Evolutionary conservation across 1,140 invertebrate species (phyloP), one percentile per base, ranked within the genome.

Genomic region (Diabrotica undecimpunctata): DNA sequence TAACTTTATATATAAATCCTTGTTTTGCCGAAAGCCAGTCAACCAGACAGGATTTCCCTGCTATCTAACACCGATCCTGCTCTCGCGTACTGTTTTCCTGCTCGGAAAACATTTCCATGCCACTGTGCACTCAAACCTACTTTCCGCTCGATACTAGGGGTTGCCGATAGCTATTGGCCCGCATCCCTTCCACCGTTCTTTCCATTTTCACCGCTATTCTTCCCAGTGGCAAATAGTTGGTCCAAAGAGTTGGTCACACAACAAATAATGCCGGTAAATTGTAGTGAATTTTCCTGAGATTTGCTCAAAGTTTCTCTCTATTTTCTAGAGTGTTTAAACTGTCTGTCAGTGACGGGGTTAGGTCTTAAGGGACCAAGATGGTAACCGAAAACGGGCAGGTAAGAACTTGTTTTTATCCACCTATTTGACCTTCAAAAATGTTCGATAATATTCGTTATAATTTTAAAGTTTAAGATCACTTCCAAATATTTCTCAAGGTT

Each of bases 301-400:
- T 69, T 72, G 65, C 67, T 69, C 70, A 69, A 72, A 62, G 56
- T 62, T 3, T 10, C n/a, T 6, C 8, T 10, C 41, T 46, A 46
- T 25, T n/a, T 46, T 62, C 46, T 55, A 64, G 35, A 55, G 38
- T 41, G 39, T 66, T 55, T 50, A 36, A 55, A 58, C 11, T 54
- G 52, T 56, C 36, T 62, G 52, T 62, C 52, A 37, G 54, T 66
- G 8, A 12, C 35, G 50, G 58, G 41, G 57, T 41, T 53, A 46
- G 41, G 46, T 67, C 13, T 12, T 10, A 46, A 56, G 25, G 35
- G 39, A 12, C 41, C 56, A 70, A 60, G 10, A 76, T 76, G 75
- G 75, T 76, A n/a, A 76, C 75, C 9, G 75, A 76, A 68, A 76
- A 76, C 67, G 75, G 72, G 58, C 75, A 75, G 75, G 75, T 76